Base-by-base conservation (phyloP, 2,113 vertebrate species). In the Rousettus leschenaultii region DNA sequence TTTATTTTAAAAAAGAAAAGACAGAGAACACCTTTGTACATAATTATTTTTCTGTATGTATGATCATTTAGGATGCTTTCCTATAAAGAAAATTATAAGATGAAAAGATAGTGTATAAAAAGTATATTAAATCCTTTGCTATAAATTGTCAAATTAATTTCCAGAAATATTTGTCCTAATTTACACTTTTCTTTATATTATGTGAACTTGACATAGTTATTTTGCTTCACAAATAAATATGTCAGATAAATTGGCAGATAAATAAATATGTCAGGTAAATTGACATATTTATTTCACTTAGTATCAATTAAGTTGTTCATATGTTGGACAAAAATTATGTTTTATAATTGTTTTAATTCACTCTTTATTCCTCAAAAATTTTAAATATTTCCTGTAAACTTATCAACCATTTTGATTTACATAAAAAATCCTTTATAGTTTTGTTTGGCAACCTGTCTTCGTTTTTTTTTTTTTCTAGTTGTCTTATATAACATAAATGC, bases 221-320 rank as follows among this genome's bases (percentile, higher is more conserved):
- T 95, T 90, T 48, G 84, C 35, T 86, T 95, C 70, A 40, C 13
- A 88, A 80, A 86, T 57, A 53, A 87, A 53, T 71, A 16, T 88
- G 7, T 51, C 24, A 93, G 82, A 22, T 21, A 45, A 91, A 43
- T 77, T 75, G 45, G 16, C 35, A 86, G 70, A 40, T 10, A 88
- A 80, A 86, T 57, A 38, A 87, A 53, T 71, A 21, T 88, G 7
- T 51, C 24, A 93, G 82, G 16, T 21, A 45, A 91, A 35, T 77
- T 75, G 53, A 19, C 35, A 86, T 57, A 70, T 79, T 74, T 74
- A 59, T 93, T 95, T 95, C 77, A 74, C 33, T 74, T 28, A 21
- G 24, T 38, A 55, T 80, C 38, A 86, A 2, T 61, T 74, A 79
- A 21, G 26, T 57, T 94, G 15, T 92, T 94, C 28, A 63, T 13